phyloP scores from a whole-genome alignment of 2,113 vertebrate species.

The Melanerpes formicivorus region DNA sequence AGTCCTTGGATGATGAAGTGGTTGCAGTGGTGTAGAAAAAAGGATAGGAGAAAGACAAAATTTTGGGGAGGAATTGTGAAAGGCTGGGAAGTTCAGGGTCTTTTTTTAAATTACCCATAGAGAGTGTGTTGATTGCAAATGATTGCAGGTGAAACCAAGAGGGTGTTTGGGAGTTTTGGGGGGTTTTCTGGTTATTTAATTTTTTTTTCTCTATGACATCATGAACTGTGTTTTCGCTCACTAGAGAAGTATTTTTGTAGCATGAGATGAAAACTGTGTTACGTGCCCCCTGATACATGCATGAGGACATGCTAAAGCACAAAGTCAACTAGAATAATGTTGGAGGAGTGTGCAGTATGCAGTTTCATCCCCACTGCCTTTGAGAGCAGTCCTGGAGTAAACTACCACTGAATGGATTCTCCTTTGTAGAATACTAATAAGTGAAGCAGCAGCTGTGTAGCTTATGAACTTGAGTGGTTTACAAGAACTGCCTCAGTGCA shows the following conservation, averaged over 20 bases:
- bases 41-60: background rate
- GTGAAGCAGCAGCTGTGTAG: background rate
- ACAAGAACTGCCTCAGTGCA: background rate
- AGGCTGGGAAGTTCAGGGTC: background rate
- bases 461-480: background rate
- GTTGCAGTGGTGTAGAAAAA: too few species aligned
- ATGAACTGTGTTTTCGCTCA: background rate
- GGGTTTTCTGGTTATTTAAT: background rate
- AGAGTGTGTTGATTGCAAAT: background rate
- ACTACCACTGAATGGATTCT: background rate
- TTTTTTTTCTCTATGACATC: background rate
- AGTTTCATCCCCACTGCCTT: background rate
- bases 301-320: background rate
- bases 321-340: background rate
- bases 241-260: background rate
- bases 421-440: background rate
- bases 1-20: too few species aligned
- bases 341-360: background rate
- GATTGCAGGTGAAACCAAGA: background rate
- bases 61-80: background rate
- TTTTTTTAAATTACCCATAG: background rate
- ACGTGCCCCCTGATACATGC: background rate
- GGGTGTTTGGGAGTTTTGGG: too few species aligned
- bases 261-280: background rate
- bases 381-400: background rate